Base-by-base conservation (phyloP, 2,888 invertebrate species). In the Nudaria mundana region DNA sequence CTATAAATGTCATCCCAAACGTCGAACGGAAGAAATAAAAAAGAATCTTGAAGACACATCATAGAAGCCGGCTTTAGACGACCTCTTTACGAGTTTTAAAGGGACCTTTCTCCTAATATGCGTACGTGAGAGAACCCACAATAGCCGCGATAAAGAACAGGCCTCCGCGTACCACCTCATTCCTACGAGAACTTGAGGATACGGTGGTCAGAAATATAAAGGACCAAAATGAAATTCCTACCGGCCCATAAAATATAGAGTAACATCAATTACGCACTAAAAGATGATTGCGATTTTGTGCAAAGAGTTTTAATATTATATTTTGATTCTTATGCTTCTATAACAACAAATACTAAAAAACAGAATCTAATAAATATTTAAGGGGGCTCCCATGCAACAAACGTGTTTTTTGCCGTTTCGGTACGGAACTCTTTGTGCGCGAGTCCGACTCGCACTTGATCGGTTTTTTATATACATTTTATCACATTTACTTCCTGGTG, bases 151-250 rank as follows among this genome's bases (percentile, higher is more conserved):
- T 76, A 77, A 76, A 76, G 71, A 75, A 70, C 66, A 57, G 44
- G 49, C 47, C 46, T 46, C 51, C 33, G 39, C 36, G 39, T 15
- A 7, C 29, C 25, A 20, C 31, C 25, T 20, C 11, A 35, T 37
- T 44, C 39, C 48, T 46, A 44, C 45, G 45, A 47, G n/a, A n/a
- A n/a, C n/a, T n/a, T n/a, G n/a, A n/a, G 65, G 54, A 62, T 59
- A 43, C 53, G 66, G 68, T 78, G 81, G 83, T 83, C 83, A 81
- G 82, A 82, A 81, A 79, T 78, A 77, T 76, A 81, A 80, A 79
- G 73, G 76, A 63, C 67, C 52, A 66, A 85, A 85, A 84, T 84
- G 76, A 85, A 85, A 86, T 85, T 83, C 83, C 76, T 62, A 55
- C 58, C 66, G 62, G 66, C 68, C 74, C 76, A 76, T 83, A 85